Conservation (phyloP, 2,113 vertebrate genomes). For the Erpornis zantholeuca region DNA sequence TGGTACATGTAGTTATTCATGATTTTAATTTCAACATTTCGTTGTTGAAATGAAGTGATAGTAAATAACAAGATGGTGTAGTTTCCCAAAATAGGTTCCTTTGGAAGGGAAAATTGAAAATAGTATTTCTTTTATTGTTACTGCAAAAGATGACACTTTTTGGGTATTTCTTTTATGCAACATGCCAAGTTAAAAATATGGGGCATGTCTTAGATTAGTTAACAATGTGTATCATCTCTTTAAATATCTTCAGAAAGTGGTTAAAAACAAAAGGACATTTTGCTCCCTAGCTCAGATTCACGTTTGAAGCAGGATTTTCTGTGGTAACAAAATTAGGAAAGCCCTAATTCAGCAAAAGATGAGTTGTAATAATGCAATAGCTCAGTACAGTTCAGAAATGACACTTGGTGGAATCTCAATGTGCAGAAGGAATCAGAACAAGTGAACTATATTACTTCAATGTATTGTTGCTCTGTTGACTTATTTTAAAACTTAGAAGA, state of each 20-base stretch:
- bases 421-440: not conserved
- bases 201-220: not conserved
- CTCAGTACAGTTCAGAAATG: not conserved
- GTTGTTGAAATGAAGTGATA: not conserved
- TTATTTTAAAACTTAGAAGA: not conserved
- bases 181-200: not conserved
- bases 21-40: not conserved
- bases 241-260: not conserved
- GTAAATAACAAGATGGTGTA: not conserved
- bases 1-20: not conserved
- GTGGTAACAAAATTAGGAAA: not conserved
- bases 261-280: not conserved
- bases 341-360: not conserved
- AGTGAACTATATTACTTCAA: not conserved
- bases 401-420: not conserved
- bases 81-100: not conserved
- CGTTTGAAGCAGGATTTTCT: not conserved
- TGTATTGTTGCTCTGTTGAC: not conserved
- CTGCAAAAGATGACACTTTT: not conserved
- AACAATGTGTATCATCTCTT: not conserved
- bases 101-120: not conserved
- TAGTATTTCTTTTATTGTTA: not conserved
- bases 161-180: not conserved
- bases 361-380: not conserved
- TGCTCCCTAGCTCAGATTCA: not conserved